Conservation (phyloP, 2,113 vertebrate genomes). For the Toxostoma redivivum region DNA sequence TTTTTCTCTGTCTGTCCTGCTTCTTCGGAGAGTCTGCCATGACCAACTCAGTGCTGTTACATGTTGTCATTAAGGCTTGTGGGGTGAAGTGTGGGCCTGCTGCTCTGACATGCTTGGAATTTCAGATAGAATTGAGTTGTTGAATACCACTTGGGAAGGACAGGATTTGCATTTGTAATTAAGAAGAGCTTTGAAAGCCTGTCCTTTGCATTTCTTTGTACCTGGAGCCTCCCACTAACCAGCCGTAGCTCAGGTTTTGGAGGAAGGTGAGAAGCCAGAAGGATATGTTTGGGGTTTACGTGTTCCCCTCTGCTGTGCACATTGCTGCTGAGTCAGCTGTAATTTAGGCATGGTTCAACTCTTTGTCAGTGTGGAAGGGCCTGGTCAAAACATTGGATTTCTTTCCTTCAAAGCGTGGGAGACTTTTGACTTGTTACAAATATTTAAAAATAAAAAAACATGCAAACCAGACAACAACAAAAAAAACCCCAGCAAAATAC, state of each 20-base stretch:
- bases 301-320: neutral
- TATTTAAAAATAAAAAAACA: neutral
- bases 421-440: neutral
- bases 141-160: neutral
- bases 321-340: neutral
- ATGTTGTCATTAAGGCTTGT: neutral
- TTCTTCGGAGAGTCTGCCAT: neutral
- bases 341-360: neutral
- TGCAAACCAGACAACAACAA: neutral
- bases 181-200: neutral
- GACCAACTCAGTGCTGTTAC: neutral
- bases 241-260: neutral
- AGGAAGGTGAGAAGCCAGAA: slow-evolving; percentile 32
- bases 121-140: neutral
- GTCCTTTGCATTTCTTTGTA: slow-evolving; percentile 42
- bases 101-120: fast-evolving
- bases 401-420: neutral
- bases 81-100: neutral
- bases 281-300: neutral
- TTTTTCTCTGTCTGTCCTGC: neutral
- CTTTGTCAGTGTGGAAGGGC: neutral
- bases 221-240: neutral
- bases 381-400: neutral
- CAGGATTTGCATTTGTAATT: slow-evolving; percentile 21
- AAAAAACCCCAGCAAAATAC: neutral